phyloP scores from a whole-genome alignment of 1,140 invertebrate species.

The Drosophila albomicans region DNA sequence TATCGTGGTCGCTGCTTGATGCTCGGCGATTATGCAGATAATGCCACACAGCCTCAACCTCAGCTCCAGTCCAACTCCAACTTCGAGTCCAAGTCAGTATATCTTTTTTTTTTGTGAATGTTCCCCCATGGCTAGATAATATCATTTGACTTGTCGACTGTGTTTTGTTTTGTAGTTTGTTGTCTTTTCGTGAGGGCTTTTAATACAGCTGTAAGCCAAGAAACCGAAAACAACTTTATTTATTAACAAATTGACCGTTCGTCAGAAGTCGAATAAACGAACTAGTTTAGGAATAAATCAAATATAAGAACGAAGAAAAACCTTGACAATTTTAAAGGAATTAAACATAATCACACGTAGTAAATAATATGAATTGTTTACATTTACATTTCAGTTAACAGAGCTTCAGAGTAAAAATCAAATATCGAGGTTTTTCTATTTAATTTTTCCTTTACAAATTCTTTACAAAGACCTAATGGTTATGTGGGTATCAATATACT shows the following conservation, averaged over 20 bases:
- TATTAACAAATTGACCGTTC: neutral
- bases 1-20: conserved; percentile 8
- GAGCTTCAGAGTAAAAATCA: no score
- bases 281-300: neutral
- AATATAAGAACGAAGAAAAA: neutral
- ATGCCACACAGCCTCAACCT: no score
- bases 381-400: no score
- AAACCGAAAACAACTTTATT: neutral
- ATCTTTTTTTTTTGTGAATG: conserved; percentile 19
- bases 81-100: no score
- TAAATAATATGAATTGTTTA: neutral
- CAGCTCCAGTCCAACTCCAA: neutral
- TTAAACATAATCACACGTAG: neutral
- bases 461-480: no score
- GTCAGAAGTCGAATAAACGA: neutral
- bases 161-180: neutral
- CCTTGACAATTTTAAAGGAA: neutral
- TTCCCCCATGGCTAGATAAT: conserved; percentile 1
- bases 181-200: neutral
- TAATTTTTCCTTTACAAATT: no score
- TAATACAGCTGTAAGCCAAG: neutral
- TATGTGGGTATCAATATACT: no score
- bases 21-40: conserved; percentile 30
- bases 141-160: neutral
- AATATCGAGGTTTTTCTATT: no score